Evolutionary conservation across 53 echinoderm and acorn worm genomes (phyloP).

Genomic region (Holothuria leucospilota): DNA sequence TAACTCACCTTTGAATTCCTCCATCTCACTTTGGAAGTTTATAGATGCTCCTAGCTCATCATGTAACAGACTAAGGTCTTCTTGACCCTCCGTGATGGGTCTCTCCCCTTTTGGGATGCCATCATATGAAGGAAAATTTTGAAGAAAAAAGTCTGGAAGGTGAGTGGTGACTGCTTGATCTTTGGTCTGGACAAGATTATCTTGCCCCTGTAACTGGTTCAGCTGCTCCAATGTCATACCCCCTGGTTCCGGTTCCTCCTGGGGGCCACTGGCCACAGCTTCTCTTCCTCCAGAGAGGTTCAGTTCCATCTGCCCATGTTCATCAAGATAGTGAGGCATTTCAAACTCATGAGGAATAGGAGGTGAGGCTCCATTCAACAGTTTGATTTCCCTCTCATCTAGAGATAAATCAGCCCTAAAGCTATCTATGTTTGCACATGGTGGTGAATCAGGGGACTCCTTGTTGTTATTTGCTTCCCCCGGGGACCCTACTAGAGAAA

Average conservation of each 20-base stretch:
- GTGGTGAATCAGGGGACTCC: constrained; percentile 59
- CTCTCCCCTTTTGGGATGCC: constrained; percentile 13
- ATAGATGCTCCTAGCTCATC: constrained; percentile 10
- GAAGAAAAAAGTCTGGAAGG: constrained; percentile 81
- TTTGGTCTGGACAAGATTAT: constrained; percentile 23
- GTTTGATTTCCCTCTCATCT: constrained; percentile 82
- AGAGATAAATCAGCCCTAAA: constrained; percentile 77
- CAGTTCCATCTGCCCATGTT: constrained; percentile 17
- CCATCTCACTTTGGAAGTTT: constrained; percentile 3
- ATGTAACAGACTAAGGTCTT: constrained; percentile 14
- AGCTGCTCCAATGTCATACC: background rate
- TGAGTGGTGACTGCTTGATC: constrained; percentile 62
- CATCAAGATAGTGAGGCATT: constrained; percentile 31
- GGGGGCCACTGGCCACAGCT: constrained; percentile 11
- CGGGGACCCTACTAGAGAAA: constrained; percentile 29
- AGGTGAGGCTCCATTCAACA: constrained; percentile 57
- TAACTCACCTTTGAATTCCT: background rate
- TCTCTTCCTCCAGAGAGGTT: constrained; percentile 14
- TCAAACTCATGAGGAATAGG: constrained; percentile 42
- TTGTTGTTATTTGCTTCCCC: constrained; percentile 81
- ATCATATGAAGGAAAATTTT: background rate
- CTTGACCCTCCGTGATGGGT: constrained; percentile 41
- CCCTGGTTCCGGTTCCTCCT: background rate
- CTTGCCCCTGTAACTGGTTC: constrained; percentile 26
- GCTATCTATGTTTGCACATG: constrained; percentile 67